Evolutionary conservation across 2,888 invertebrate genomes (phyloP).

Genomic region (Dione vanillae): DNA sequence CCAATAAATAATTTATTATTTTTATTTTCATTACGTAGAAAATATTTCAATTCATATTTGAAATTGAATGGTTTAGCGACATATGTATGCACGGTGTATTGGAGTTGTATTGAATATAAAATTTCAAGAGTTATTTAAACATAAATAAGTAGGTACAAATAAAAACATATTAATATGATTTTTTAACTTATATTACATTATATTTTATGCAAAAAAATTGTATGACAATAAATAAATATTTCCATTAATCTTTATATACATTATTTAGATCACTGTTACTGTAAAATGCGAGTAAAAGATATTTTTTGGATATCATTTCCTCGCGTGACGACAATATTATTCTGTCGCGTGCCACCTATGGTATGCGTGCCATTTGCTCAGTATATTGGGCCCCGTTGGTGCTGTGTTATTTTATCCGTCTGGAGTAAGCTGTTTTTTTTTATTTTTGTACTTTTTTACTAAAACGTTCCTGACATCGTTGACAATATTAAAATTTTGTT

Average conservation of each 20-base stretch:
- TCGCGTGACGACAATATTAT: constrained; percentile 26
- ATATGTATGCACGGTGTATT: no score
- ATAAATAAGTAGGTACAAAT: no score
- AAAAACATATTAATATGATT: no score
- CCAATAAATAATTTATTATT: no score
- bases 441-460: constrained; percentile 14
- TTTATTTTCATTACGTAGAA: no score
- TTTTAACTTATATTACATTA: no score
- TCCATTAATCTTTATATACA: background rate
- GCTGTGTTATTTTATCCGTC: constrained; percentile 22
- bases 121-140: no score
- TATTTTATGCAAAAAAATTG: no score
- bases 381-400: constrained; percentile 19
- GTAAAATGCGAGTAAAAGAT: constrained; percentile 16
- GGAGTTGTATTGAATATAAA: no score
- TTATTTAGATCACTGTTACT: background rate
- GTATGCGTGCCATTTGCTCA: constrained; percentile 23
- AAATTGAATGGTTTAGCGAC: no score
- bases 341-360: constrained; percentile 27
- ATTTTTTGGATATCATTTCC: constrained; percentile 20
- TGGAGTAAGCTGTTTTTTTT: constrained; percentile 20
- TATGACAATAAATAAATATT: background rate
- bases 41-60: no score
- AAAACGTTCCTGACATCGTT: constrained; percentile 12
- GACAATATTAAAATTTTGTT: constrained; percentile 16